Conservation (phyloP, 2,113 vertebrate genomes). For the Eublepharis macularius region DNA sequence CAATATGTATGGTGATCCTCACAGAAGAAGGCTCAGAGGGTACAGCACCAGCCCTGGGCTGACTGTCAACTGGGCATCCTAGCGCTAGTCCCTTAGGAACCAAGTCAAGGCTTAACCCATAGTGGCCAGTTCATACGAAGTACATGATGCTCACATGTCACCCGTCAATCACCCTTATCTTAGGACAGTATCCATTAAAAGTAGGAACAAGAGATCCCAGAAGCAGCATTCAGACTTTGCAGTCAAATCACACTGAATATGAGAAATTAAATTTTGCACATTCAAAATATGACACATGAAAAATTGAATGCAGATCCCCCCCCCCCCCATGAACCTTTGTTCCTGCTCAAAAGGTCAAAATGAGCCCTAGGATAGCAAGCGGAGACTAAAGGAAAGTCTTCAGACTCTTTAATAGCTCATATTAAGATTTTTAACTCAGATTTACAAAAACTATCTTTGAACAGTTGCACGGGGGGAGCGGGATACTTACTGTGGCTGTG, state of each 20-base stretch:
- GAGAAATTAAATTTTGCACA: background rate
- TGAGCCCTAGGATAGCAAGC: background rate
- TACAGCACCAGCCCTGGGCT: no score
- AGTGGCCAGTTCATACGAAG: no score
- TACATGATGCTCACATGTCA: no score
- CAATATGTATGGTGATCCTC: no score
- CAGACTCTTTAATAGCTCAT: no score
- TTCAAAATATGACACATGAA: background rate
- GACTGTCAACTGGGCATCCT: no score
- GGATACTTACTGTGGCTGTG: conserved; percentile 93
- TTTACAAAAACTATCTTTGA: background rate
- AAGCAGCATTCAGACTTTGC: background rate
- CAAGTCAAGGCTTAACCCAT: no score
- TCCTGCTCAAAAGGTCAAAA: background rate
- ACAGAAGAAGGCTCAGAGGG: no score
- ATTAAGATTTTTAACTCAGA: background rate
- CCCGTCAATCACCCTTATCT: no score
- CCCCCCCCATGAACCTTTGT: no score
- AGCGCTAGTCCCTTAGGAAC: no score
- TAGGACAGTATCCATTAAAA: background rate
- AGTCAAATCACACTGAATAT: background rate
- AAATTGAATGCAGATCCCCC: no score
- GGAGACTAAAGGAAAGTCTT: background rate
- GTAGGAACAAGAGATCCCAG: background rate
- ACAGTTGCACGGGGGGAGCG: background rate